phyloP scores from a whole-genome alignment of 2,797 vertebrate species.

The Graptemys geographica region DNA sequence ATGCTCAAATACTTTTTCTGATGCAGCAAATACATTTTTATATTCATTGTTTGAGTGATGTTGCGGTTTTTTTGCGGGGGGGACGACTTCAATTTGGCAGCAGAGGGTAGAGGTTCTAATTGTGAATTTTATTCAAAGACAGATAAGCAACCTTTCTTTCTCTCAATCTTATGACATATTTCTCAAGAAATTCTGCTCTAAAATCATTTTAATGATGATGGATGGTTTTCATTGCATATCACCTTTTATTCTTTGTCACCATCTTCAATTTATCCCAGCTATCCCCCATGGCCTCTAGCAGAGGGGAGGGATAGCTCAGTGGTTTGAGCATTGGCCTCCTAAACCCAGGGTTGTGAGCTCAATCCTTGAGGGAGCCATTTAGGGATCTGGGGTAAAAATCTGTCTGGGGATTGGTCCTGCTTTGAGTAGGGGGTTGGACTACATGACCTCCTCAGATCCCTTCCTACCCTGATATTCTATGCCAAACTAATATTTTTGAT shows the following conservation, averaged over 20 bases:
- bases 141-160: neutral
- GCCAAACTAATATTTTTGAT: slow-evolving; percentile 9
- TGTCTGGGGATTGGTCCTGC: too few relatives aligned
- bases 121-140: slow-evolving; percentile 32
- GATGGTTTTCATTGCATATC: neutral
- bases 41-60: neutral
- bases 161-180: neutral
- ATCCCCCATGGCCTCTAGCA: neutral
- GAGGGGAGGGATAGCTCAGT: too few relatives aligned
- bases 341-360: too few relatives aligned
- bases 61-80: too few relatives aligned
- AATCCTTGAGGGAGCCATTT: too few relatives aligned
- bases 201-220: neutral
- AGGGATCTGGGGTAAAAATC: too few relatives aligned
- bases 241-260: neutral
- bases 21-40: neutral
- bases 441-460: too few relatives aligned
- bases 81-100: neutral
- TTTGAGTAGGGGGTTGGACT: too few relatives aligned
- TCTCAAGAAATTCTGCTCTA: neutral
- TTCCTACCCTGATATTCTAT: too few relatives aligned
- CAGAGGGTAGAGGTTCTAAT: neutral
- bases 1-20: slow-evolving; percentile 11
- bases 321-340: too few relatives aligned
- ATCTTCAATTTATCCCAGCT: neutral